phyloP scores from a whole-genome alignment of 2,888 invertebrate species.

The Rhagonycha lutea region DNA sequence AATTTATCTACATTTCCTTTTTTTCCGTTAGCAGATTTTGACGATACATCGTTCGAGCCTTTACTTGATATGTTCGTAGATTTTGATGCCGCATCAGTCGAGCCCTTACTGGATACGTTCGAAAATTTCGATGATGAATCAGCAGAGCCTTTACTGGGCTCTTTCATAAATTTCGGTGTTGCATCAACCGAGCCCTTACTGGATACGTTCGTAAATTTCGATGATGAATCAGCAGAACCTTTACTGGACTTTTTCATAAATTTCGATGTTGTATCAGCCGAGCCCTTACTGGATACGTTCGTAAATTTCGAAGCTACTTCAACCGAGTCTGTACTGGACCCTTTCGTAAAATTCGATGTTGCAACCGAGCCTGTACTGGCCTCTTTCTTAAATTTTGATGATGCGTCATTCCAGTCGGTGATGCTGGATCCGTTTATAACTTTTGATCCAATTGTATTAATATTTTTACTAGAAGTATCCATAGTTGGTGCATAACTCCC shows the following conservation, averaged over 20 bases:
- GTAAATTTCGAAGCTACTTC: neutral
- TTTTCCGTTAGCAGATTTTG: neutral
- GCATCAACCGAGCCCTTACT: neutral
- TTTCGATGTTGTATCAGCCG: neutral
- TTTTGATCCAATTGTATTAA: neutral
- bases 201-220: neutral
- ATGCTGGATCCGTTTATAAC: neutral
- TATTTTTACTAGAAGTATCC: neutral
- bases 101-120: neutral
- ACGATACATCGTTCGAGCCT: neutral
- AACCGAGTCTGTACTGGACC: neutral
- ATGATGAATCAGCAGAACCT: neutral
- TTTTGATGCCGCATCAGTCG: neutral
- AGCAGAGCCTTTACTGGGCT: neutral
- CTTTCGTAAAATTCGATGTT: neutral
- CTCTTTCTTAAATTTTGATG: neutral
- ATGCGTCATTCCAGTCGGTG: neutral
- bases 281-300: neutral
- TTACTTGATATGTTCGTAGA: neutral
- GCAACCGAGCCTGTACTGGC: neutral
- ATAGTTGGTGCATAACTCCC: neutral
- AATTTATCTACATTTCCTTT: neutral
- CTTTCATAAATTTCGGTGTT: neutral
- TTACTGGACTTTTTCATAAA: neutral
- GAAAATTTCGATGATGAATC: neutral